Base-by-base conservation (phyloP, 2,888 invertebrate genomes). In the Silvanus unidentatus region DNA sequence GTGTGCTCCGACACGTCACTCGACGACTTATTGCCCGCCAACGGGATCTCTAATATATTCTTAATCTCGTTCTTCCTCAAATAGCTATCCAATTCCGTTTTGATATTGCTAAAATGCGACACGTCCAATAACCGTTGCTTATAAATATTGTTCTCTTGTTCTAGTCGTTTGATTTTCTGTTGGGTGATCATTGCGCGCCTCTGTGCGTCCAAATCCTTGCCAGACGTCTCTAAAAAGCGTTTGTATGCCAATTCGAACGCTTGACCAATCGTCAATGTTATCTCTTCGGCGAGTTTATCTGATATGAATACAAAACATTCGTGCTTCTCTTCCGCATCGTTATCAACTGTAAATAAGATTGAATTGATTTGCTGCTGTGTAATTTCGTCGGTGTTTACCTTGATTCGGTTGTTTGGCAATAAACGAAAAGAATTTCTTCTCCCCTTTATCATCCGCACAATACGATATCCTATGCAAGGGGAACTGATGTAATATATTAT, bases 361-460 rank as follows among this genome's bases (percentile, higher is more conserved):
- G 10, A 37, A 12, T 22, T n/a, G 12, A 22, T 36, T n/a, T 16
- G 36, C 6, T 35, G 13, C n/a, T 32, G 4, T 12, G 3, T 12
- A 12, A 12, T 8, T 32, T 28, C 8, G 32, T 12, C 13, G 28
- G 41, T 27, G 40, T 50, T 58, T 54, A 70, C 70, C 69, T 64
- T 70, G 68, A 54, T 63, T 67, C 22, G 69, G 66, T 60, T 86
- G 84, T 71, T 93, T 93, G 30, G 92, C 94, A 53, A 95, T 93
- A 71, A 94, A 95, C 6, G 92, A 92, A 74, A 98, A 96, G 75
- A 96, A 95, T 60, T 92, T 89, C 72, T 96, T 97, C 59, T 96
- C 96, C 41, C 94, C 92, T 70, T 98, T 98, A 73, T 98, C 98
- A 69, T 98, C 98, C 1, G 98, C 97, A 75, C 97, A 98, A 75